phyloP scores from a whole-genome alignment of 2,888 invertebrate species.

The Drosophila fungiperda region DNA sequence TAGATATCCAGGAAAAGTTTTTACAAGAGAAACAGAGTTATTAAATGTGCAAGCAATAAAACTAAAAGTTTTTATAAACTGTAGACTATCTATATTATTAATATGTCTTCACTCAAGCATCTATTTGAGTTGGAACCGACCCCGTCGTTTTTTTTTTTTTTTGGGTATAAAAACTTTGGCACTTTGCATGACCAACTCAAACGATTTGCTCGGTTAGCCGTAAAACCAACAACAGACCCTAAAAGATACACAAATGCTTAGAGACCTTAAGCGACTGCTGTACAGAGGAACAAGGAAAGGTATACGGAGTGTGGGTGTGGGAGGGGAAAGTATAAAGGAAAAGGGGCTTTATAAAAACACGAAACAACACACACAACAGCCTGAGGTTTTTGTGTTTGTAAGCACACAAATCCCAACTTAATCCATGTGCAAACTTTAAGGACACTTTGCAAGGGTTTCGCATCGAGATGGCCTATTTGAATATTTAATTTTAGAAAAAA shows the following conservation, averaged over 20 bases:
- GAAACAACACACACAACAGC: constrained; percentile 29
- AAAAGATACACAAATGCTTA: constrained; percentile 69
- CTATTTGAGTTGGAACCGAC: constrained; percentile 32
- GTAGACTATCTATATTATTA: constrained; percentile 47
- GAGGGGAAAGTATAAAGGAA: constrained; percentile 5
- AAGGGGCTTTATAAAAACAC: constrained; percentile 60
- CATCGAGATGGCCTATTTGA: constrained; percentile 62
- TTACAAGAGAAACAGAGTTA: background rate
- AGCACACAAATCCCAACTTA: constrained; percentile 64
- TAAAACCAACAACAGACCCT: constrained; percentile 62
- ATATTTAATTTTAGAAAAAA: constrained; percentile 65
- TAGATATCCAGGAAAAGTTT: background rate
- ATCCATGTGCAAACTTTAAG: constrained; percentile 76
- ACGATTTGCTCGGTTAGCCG: constrained; percentile 76
- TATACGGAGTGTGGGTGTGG: background rate
- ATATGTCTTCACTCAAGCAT: constrained; percentile 56
- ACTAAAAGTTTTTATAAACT: constrained; percentile 52
- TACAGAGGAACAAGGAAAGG: background rate
- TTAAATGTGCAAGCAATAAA: constrained; percentile 45
- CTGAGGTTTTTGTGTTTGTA: constrained; percentile 59
- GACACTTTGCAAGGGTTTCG: constrained; percentile 62
- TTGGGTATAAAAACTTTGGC: constrained; percentile 70
- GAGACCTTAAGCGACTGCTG: constrained; percentile 66
- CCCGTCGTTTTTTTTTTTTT: constrained; percentile 19
- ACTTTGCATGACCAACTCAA: constrained; percentile 75